Evolutionary conservation across 2,113 vertebrate genomes (phyloP), one percentile per base, ranked within the genome.

Genomic region (Phoxinus phoxinus): DNA sequence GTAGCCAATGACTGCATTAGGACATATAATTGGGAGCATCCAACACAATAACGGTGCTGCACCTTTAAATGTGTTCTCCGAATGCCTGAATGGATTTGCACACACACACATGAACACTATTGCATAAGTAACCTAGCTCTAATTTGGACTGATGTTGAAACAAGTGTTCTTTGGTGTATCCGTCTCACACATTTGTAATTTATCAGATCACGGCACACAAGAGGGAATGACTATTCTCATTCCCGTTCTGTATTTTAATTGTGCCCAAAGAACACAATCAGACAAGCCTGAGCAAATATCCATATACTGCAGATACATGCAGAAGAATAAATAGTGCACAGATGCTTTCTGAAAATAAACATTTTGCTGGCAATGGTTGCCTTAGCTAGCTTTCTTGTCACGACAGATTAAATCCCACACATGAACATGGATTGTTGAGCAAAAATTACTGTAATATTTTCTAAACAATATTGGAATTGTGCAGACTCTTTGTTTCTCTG

Each of bases 41-140:
- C 71, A 78, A 41, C 30, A 58, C 4, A 58, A 23, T n/a, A 21
- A 53, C 12, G 27, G 30, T 25, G 17, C 23, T 78, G n/a, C 6
- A 58, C 30, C 30, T 79, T 79, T 79, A 61, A 79, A 61, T 58
- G 23, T 61, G 37, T 46, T 79, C 13, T 78, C 32, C 21, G 59
- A 78, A 78, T 59, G 23, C 11, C 12, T 17, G 23, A 78, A 13
- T 79, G 53, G 53, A 59, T 79, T 9, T 79, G 23, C 21, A 13
- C 27, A n/a, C 71, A n/a, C 71, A 73, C 30, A 59, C 4, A 72
- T 41, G 13, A 46, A 44, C 71, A 44, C 8, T 9, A 41, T 46
- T 46, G 41, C 71, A 73, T 46, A 74, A 74, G 35, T 8, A 46
- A 35, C 69, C 23, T 9, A 46, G 12, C 44, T 48, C 46, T 73